Percentiles rank a stretch among this genome's conserved stretches.
Conservation (phyloP, 1,140 invertebrate genomes). For the Scaptomyza hsui region DNA sequence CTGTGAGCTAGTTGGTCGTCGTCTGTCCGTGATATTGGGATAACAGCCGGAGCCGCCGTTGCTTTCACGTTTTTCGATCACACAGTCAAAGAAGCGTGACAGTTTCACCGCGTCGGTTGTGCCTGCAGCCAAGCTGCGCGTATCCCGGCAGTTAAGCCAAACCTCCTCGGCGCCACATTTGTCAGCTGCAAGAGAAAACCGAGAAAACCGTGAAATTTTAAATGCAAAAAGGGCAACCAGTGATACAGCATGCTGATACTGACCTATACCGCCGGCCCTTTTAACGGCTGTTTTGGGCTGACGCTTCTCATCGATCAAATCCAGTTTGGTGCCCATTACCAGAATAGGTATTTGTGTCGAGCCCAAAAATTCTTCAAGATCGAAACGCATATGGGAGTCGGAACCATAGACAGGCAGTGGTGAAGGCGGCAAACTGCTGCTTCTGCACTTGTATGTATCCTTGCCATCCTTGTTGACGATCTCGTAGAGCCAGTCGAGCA, state of each 20-base stretch:
- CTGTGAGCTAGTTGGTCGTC: conserved; percentile 33
- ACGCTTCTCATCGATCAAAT: conserved; percentile 90
- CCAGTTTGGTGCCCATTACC: conserved; percentile 96
- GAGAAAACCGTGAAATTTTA: background rate
- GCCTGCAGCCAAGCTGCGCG: conserved; percentile 94
- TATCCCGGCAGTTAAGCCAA: conserved; percentile 92
- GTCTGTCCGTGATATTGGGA: conserved; percentile 81
- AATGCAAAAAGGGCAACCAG: background rate
- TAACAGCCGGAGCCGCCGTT: conserved; percentile 84
- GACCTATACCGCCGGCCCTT: conserved; percentile 87
- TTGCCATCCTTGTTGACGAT: conserved; percentile 91
- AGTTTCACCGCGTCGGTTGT: conserved; percentile 96
- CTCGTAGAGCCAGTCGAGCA: conserved; percentile 96
- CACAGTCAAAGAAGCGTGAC: conserved; percentile 97
- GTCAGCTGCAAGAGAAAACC: conserved; percentile 86
- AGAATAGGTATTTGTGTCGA: conserved; percentile 94
- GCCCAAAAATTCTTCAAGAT: conserved; percentile 96
- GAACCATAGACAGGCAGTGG: conserved; percentile 38
- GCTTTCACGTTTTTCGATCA: conserved; percentile 89
- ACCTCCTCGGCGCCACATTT: conserved; percentile 98
- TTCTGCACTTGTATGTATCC: conserved; percentile 72
- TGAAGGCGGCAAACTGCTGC: conserved; percentile 37
- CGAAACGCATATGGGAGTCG: conserved; percentile 88
- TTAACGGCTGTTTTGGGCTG: conserved; percentile 87
- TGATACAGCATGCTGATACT: background rate